These are phyloP conservation scores for Microcebus murinus DNA, from an alignment of 2,113 vertebrate species.

Conservation along the genomic window DNA sequence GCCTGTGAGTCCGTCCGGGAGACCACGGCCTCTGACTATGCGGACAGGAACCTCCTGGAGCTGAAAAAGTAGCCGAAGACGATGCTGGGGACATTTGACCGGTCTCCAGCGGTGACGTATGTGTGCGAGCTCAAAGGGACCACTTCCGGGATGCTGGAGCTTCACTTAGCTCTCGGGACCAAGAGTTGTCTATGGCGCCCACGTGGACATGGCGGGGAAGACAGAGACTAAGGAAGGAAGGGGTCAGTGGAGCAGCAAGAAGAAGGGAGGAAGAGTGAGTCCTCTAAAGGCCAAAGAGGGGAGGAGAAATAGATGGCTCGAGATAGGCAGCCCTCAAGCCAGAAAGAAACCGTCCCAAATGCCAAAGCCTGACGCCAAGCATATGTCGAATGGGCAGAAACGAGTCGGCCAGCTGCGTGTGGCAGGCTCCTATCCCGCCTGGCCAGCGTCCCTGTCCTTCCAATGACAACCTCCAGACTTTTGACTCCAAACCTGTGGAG, in stretches of 20 bases:
- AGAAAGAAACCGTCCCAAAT: not conserved
- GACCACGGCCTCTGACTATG: constrained; percentile 66
- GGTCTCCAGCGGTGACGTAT: constrained; percentile 64
- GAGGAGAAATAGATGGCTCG: not conserved
- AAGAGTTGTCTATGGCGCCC: not conserved
- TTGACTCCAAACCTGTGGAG: not conserved
- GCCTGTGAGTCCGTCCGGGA: constrained; percentile 75
- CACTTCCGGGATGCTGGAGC: too few species aligned
- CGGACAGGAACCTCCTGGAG: constrained; percentile 59
- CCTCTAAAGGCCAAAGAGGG: not conserved
- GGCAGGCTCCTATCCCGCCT: not conserved
- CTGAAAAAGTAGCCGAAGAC: constrained; percentile 74
- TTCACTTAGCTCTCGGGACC: not conserved
- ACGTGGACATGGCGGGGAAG: not conserved
- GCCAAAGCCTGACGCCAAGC: not conserved
- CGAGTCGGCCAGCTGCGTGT: accelerated
- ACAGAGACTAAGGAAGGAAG: not conserved
- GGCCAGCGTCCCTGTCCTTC: not conserved
- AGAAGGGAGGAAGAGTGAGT: not conserved
- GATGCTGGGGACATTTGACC: constrained; percentile 61
- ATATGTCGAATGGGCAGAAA: not conserved
- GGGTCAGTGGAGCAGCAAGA: not conserved
- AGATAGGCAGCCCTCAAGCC: not conserved
- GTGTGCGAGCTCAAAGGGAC: constrained; percentile 74
- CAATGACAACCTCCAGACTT: not conserved